Percentiles rank a stretch among this genome's conserved stretches.
Conservation (phyloP, 2,113 vertebrate genomes). For the Buteo buteo region DNA sequence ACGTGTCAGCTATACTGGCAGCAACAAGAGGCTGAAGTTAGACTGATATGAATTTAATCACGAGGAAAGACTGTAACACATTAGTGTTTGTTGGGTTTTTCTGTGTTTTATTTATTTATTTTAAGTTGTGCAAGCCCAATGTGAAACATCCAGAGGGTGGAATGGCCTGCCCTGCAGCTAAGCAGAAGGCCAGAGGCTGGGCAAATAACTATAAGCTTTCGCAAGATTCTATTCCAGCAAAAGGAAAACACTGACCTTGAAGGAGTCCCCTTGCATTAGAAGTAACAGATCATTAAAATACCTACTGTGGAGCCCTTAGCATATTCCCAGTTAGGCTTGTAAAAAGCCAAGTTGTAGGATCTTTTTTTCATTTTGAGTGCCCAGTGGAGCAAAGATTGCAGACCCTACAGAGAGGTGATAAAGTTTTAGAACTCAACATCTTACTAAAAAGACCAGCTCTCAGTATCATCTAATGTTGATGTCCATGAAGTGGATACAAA, state of each 20-base stretch:
- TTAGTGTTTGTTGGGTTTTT: neutral
- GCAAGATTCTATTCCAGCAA: neutral
- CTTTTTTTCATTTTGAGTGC: neutral
- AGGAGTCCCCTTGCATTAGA: neutral
- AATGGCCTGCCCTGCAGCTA: neutral
- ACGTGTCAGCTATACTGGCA: accelerated
- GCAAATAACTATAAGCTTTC: neutral
- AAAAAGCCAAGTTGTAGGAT: neutral
- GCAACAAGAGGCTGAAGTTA: neutral
- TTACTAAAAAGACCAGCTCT: neutral
- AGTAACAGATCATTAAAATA: neutral
- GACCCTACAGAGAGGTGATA: neutral
- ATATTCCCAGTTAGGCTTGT: neutral
- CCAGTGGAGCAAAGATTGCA: neutral
- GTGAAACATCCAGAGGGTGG: neutral
- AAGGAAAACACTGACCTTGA: neutral
- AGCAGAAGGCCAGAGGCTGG: neutral
- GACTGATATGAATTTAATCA: no score
- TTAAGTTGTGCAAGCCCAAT: neutral
- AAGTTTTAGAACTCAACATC: neutral
- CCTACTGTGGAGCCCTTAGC: neutral
- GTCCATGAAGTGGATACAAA: neutral
- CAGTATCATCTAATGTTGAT: neutral
- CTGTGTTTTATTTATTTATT: neutral
- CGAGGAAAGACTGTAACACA: accelerated